Percentiles rank a stretch among this genome's conserved stretches.
Conservation (phyloP, 2,113 vertebrate species). For the Paralichthys olivaceus region DNA sequence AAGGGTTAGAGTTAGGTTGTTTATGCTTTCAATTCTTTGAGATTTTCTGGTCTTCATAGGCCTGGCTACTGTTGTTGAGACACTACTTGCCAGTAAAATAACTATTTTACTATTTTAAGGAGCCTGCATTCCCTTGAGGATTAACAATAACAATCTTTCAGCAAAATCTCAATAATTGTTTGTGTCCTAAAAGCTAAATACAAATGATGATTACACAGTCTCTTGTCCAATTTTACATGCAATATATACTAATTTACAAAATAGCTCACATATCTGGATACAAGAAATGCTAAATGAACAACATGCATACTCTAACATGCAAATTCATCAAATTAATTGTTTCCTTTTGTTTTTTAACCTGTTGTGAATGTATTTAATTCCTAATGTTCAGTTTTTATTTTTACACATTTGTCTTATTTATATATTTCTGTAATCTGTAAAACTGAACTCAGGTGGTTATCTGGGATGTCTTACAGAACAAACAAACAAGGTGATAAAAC, state of each 20-base stretch:
- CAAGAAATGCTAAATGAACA: slow-evolving; percentile 2
- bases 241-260: no score
- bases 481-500: background rate
- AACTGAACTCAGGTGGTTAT: background rate
- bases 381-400: background rate
- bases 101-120: slow-evolving; percentile 3
- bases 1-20: background rate
- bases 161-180: no score
- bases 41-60: background rate
- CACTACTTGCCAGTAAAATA: slow-evolving; percentile 7
- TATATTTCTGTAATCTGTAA: background rate
- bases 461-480: slow-evolving; percentile 10
- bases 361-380: no score
- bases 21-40: background rate
- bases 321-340: background rate
- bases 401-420: background rate
- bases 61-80: slow-evolving; percentile 12
- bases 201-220: no score
- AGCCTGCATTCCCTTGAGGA: background rate
- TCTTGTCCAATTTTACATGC: no score
- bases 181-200: no score
- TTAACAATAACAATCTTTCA: background rate
- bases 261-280: no score
- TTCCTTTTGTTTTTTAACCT: no score
- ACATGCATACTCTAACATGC: background rate